These are phyloP conservation scores for Lasioglossum lativentre DNA, from an alignment of 2,888 invertebrate genomes.

Conservation along the genomic window DNA sequence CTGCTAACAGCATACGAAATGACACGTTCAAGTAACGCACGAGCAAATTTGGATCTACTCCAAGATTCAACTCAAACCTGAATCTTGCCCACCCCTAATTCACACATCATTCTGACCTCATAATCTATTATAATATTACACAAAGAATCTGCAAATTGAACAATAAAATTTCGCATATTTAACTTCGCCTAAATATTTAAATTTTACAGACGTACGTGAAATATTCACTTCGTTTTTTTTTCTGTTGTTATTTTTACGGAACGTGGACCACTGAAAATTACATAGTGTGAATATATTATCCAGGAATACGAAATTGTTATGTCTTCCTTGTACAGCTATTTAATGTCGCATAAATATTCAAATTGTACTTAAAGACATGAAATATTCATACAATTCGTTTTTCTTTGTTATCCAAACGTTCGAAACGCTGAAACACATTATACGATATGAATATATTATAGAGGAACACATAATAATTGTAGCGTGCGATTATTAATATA, in stretches of 20 bases:
- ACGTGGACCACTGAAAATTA: background rate
- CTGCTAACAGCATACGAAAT: conserved; percentile 49
- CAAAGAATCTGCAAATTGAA: too few relatives aligned
- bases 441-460: background rate
- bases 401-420: background rate
- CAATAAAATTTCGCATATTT: too few relatives aligned
- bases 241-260: background rate
- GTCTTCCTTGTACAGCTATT: background rate
- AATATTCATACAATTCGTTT: background rate
- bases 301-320: background rate
- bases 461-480: background rate
- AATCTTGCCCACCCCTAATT: conserved; percentile 42
- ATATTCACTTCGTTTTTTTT: background rate
- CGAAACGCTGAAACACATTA: background rate
- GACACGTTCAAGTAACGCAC: conserved; percentile 40
- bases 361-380: background rate
- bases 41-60: conserved; percentile 48
- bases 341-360: background rate
- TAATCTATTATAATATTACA: too few relatives aligned
- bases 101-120: conserved; percentile 16
- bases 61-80: conserved; percentile 46
- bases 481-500: background rate
- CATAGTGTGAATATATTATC: background rate
- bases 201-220: background rate
- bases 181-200: background rate